Conservation (phyloP, 2,888 invertebrate species). For the Lithosia quadra region DNA sequence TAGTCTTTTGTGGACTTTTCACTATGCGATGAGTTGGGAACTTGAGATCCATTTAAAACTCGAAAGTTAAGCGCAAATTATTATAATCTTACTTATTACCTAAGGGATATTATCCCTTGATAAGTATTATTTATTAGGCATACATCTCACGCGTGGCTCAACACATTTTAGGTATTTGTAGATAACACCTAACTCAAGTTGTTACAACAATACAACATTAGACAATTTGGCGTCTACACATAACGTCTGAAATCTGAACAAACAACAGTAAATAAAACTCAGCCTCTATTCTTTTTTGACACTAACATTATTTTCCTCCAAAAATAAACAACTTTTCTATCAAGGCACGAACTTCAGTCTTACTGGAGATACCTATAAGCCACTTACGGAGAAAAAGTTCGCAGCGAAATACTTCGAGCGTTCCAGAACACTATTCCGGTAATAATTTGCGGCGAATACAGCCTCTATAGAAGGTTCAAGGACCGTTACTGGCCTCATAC, state of each 20-base stretch:
- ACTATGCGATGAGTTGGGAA: too few relatives aligned
- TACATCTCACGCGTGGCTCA: too few relatives aligned
- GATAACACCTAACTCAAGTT: neutral
- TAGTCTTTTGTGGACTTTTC: too few relatives aligned
- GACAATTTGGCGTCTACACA: neutral
- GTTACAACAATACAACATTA: neutral
- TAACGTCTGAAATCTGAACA: neutral
- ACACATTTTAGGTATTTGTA: neutral
- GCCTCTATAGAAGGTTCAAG: slow-evolving; percentile 58
- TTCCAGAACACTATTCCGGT: slow-evolving; percentile 9
- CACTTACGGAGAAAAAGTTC: slow-evolving; percentile 8
- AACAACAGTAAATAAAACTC: neutral
- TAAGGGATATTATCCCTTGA: too few relatives aligned
- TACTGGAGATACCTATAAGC: neutral
- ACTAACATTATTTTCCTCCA: neutral
- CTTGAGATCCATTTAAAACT: too few relatives aligned
- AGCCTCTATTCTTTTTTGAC: too few relatives aligned
- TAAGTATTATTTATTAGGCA: too few relatives aligned
- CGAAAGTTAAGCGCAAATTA: too few relatives aligned
- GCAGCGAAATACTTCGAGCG: neutral
- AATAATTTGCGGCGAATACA: slow-evolving; percentile 31
- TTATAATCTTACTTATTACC: too few relatives aligned
- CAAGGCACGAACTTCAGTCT: neutral
- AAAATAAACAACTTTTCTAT: neutral
- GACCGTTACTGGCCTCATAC: slow-evolving; percentile 62